phyloP scores from a whole-genome alignment of 2,113 vertebrate genomes.

The Hemiprocne comata region DNA sequence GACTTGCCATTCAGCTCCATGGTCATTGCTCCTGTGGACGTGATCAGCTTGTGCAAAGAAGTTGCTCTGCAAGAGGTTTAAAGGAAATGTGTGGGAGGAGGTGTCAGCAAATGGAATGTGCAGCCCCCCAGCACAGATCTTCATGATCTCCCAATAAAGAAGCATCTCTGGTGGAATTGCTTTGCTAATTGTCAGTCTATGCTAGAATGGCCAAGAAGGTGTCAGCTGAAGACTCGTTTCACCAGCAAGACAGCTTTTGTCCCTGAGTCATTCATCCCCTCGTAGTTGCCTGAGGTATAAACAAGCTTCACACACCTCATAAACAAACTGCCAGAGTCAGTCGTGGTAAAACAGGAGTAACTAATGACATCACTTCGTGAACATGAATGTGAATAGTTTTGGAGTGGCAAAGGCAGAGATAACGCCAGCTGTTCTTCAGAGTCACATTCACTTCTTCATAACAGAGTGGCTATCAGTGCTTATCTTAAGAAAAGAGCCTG shows the following conservation, averaged over 20 bases:
- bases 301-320: conserved; percentile 3
- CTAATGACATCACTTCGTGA: neutral
- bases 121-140: neutral
- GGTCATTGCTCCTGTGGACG: neutral
- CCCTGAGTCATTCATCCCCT: neutral
- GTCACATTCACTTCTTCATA: neutral
- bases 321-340: neutral
- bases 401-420: neutral
- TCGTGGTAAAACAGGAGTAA: neutral
- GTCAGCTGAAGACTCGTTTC: neutral
- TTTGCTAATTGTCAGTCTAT: neutral
- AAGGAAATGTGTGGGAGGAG: neutral
- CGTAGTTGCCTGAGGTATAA: neutral
- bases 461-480: neutral
- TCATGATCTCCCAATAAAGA: neutral
- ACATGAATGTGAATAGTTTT: neutral
- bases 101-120: rapidly evolving
- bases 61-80: neutral
- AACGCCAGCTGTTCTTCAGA: neutral
- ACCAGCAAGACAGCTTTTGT: neutral
- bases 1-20: neutral
- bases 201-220: neutral
- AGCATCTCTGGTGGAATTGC: neutral
- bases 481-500: neutral
- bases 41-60: neutral